Evolutionary conservation across 2,888 invertebrate genomes (phyloP).

Genomic region (Polymixis flavicincta): DNA sequence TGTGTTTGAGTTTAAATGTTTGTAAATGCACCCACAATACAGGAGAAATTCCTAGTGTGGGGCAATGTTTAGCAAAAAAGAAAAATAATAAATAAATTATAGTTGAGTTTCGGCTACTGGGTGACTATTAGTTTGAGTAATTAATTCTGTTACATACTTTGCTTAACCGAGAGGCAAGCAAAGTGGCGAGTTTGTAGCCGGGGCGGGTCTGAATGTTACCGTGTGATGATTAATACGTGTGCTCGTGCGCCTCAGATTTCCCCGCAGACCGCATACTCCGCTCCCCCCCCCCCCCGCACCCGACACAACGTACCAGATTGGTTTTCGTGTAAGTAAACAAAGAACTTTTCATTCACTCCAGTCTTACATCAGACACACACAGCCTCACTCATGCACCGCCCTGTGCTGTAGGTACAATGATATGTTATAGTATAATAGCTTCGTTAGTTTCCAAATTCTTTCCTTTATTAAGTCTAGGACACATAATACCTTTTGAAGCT

Average conservation of each 20-base stretch:
- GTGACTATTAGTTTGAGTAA: too few species aligned
- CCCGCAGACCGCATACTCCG: conserved; percentile 35
- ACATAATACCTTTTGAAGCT: not conserved
- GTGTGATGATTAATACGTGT: conserved; percentile 34
- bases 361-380: conserved; percentile 9
- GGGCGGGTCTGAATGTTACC: not conserved
- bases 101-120: too few species aligned
- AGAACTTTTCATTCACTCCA: conserved; percentile 18
- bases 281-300: not conserved
- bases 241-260: conserved; percentile 40
- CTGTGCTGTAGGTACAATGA: not conserved
- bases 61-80: too few species aligned
- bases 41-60: too few species aligned
- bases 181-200: not conserved
- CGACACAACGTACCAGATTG: conserved; percentile 10
- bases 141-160: not conserved
- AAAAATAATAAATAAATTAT: too few species aligned
- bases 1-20: too few species aligned
- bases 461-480: too few species aligned
- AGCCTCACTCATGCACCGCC: not conserved
- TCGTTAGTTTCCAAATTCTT: not conserved
- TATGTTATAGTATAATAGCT: not conserved
- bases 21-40: too few species aligned
- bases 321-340: conserved; percentile 32
- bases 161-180: not conserved